Evolutionary conservation across 2,888 invertebrate species (phyloP).

Genomic region (Hipparchia semele): DNA sequence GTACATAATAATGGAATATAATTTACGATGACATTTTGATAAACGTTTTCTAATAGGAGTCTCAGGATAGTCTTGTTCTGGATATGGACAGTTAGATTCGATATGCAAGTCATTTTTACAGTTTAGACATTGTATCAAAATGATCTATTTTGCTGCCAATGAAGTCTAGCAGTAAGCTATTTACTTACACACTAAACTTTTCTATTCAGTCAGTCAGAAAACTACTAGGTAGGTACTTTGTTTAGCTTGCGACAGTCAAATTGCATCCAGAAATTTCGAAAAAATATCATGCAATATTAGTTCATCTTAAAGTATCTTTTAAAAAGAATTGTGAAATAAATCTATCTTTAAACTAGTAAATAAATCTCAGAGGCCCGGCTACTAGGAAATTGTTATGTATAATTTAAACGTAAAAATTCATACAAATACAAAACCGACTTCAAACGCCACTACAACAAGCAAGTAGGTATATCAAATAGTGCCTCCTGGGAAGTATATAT

Average conservation of each 20-base stretch:
- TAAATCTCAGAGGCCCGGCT: too few species aligned
- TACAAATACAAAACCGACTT: too few species aligned
- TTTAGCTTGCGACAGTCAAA: not conserved
- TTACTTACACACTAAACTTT: not conserved
- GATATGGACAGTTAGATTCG: constrained; percentile 3
- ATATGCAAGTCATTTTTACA: constrained; percentile 6
- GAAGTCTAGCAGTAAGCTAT: not conserved
- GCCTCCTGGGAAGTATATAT: too few species aligned
- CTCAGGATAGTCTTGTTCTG: constrained; percentile 8
- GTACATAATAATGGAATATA: constrained; percentile 27
- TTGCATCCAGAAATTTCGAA: not conserved
- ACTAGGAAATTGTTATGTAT: too few species aligned
- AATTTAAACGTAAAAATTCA: too few species aligned
- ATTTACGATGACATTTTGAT: constrained; percentile 36
- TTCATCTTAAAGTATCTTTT: too few species aligned
- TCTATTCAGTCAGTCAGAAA: too few species aligned
- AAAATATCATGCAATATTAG: not conserved
- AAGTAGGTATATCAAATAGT: too few species aligned
- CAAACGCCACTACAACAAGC: too few species aligned
- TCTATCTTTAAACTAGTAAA: too few species aligned
- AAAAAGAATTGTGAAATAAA: too few species aligned
- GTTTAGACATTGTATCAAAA: not conserved
- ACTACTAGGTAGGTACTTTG: too few species aligned
- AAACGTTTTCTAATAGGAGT: constrained; percentile 24
- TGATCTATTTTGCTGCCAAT: not conserved